Percentiles rank a stretch among this genome's conserved stretches.
These are phyloP conservation scores for Tenthredo scrophulariae DNA, from an alignment of 2,888 invertebrate genomes.

Conservation along the genomic window DNA sequence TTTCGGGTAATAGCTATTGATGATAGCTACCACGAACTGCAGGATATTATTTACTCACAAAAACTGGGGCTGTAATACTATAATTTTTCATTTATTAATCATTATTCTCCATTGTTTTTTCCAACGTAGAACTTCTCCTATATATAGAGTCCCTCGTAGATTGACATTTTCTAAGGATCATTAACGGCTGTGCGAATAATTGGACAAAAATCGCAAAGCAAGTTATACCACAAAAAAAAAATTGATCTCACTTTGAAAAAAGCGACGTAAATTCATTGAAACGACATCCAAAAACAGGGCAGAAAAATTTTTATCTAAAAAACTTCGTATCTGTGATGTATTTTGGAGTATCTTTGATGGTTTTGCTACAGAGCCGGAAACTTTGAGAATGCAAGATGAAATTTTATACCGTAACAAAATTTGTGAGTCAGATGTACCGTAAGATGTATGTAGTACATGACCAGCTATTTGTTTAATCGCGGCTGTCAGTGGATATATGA, in stretches of 20 bases:
- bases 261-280: neutral
- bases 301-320: neutral
- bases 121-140: neutral
- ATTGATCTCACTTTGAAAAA: neutral
- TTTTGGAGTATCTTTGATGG: neutral
- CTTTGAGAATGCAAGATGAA: constrained; percentile 6
- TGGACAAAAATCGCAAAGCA: neutral
- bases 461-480: neutral
- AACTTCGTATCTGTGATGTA: neutral
- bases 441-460: neutral
- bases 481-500: neutral
- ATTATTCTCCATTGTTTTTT: neutral
- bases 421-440: neutral
- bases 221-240: too few relatives aligned
- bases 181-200: neutral
- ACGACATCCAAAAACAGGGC: neutral
- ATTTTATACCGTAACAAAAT: neutral
- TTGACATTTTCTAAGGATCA: neutral
- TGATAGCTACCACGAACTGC: neutral
- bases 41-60: neutral
- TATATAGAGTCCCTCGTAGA: neutral
- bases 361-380: neutral
- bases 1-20: neutral
- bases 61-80: neutral
- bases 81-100: neutral